These are phyloP conservation scores for Eurystomus gularis DNA, from an alignment of 2,113 vertebrate genomes.

Conservation along the genomic window DNA sequence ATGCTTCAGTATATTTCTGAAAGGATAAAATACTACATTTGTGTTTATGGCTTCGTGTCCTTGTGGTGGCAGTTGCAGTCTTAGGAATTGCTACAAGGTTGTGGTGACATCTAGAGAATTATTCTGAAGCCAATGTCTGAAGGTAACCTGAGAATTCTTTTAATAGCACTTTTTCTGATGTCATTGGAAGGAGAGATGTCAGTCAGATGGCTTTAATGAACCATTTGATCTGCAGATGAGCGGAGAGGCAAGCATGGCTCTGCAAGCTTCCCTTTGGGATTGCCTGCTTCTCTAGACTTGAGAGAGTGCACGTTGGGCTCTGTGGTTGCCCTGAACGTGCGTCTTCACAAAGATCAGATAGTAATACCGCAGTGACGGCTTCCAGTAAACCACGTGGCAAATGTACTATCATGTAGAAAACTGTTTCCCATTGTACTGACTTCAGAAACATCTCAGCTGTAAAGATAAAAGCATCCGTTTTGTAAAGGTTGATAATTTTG, in stretches of 20 bases:
- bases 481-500: not conserved
- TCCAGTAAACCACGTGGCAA: not conserved
- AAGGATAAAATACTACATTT: not conserved
- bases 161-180: not conserved
- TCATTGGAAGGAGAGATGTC: not conserved
- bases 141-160: not conserved
- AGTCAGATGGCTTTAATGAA: not conserved
- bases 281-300: not conserved
- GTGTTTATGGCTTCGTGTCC: not conserved
- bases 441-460: not conserved
- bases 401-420: not conserved
- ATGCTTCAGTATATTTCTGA: slow-evolving; percentile 55
- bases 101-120: not conserved
- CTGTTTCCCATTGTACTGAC: not conserved
- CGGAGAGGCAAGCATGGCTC: not conserved
- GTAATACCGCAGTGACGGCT: not conserved
- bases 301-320: not conserved
- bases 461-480: not conserved
- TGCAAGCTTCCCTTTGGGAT: not conserved
- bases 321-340: not conserved
- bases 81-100: not conserved
- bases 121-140: not conserved
- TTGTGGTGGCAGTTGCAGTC: not conserved
- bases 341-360: not conserved
- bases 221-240: not conserved